Evolutionary conservation across 2,797 vertebrate genomes (phyloP), one percentile per base, ranked within the genome.

Genomic region (Hippoglossus hippoglossus): DNA sequence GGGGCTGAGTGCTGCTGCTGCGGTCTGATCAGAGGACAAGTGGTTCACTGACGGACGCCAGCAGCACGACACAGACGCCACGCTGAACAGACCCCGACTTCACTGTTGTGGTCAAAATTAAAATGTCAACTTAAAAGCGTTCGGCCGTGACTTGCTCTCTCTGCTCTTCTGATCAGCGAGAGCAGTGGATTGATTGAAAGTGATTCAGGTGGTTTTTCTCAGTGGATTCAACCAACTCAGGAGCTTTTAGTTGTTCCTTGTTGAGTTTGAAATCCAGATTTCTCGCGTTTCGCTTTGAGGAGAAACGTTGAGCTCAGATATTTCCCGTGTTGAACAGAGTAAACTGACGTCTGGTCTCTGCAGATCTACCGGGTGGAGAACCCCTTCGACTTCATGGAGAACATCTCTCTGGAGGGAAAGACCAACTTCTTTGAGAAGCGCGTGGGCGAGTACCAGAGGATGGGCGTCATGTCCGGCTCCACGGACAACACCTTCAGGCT

Each of bases 381-480:
- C 87, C 98, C 98, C 7, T 99, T 98, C 83, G 97, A 99, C 94
- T 99, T 99, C 90, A 99, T 98, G 98, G 97, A 99, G 87, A 99
- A 99, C 90, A 99, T 99, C 75, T 99, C 98, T 19, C 91, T 99
- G 92, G 97, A 99, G 93, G 98, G 98, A 59, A 99, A 99, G 89
- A 99, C 98, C 19, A 99, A 99, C 91, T 99, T 99, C 93, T 99
- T 99, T 81, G 98, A 99, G 94, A 99, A 99, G 93, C 87, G 96
- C 25, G 97, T 99, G 7, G 98, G 97, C 39, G 97, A 99, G 89
- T 99, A 99, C 87, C 98, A 99, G 93, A 94, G 95, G 83, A 99
- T 99, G 98, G 97, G 97, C 4, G 97, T 99, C 11, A 98, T 99
- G 98, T 95, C 97, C 0, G 95, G 94, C 1, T 7, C 95, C 5